Base-by-base conservation (phyloP, 2,113 vertebrate species). In the Catharus bicknelli region DNA sequence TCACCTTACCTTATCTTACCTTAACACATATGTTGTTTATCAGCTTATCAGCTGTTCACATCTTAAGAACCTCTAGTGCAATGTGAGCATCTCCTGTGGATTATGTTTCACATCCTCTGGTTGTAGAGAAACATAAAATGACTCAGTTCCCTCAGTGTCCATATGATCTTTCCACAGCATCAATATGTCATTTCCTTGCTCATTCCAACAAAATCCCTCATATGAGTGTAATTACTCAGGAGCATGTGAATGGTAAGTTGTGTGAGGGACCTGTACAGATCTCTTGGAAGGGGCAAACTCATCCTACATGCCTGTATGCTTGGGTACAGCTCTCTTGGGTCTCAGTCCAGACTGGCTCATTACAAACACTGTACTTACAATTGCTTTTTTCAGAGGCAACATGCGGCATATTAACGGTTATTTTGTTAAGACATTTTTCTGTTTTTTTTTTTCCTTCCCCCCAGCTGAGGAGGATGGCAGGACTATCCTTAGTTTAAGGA, bases 391-490 rank as follows among this genome's bases (percentile, higher is more conserved):
- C 27, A 64, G 67, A 61, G 22, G 62, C 15, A 45, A 40, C 0
- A 3, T 16, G 32, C 50, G 45, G 45, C 53, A 40, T 66, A 45
- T 80, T 61, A 69, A 66, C 48, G 16, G 23, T 26, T 79, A 36
- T 7, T 69, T 66, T n/a, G 25, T 68, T 21, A 54, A 36, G 18
- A 9, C 5, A 6, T 62, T 78, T 64, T 25, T 13, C 1, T 6
- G 7, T 4, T 19, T 11, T 10, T 47, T 29, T 5, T 40, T 23
- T 10, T 2, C 1, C 34, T 59, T 5, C 2, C 3, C 11, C 9
- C 5, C 21, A 40, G 22, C 17, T 64, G 22, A 32, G 30, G n/a
- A 72, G 16, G 43, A 22, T 53, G 79, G 23, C 7, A 32, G 40
- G 10, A 36, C 40, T 87, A 3, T 27, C 6, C 18, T 45, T 61